Conservation (phyloP, 2,797 vertebrate genomes). For the Geotria australis region DNA sequence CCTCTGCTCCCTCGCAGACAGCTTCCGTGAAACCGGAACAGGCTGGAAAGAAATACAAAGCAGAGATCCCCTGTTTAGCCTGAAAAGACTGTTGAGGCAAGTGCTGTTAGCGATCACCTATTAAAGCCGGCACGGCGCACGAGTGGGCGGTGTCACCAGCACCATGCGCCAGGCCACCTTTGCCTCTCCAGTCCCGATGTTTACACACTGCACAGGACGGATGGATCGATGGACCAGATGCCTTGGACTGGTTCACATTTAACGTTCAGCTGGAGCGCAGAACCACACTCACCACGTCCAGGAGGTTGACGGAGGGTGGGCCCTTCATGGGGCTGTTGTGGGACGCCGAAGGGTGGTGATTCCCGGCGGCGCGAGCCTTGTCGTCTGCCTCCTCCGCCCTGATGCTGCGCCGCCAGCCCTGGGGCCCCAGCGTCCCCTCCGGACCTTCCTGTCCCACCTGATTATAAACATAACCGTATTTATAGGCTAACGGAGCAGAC, state of each 20-base stretch:
- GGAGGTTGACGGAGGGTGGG: conserved; percentile 45
- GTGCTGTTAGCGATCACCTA: too few relatives aligned
- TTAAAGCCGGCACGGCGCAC: too few relatives aligned
- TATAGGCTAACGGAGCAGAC: conserved; percentile 3
- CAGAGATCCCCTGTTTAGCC: too few relatives aligned
- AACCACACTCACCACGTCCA: conserved; percentile 53
- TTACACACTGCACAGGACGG: too few relatives aligned
- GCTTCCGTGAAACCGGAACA: conserved; percentile 70
- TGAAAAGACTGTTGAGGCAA: too few relatives aligned
- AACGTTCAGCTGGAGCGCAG: too few relatives aligned
- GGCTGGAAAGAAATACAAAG: conserved; percentile 16
- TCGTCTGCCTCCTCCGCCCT: conserved; percentile 49
- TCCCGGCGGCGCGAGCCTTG: conserved; percentile 17
- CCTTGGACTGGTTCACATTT: too few relatives aligned
- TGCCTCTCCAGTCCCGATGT: too few relatives aligned
- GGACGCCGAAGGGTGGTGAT: conserved; percentile 8
- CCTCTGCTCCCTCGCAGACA: conserved; percentile 77
- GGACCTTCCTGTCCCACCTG: conserved; percentile 12
- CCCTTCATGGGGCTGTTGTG: conserved; percentile 46
- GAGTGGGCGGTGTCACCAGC: too few relatives aligned
- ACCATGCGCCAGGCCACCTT: too few relatives aligned
- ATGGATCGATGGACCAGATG: too few relatives aligned
- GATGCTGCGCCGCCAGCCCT: conserved; percentile 78
- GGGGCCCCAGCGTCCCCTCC: conserved; percentile 32
- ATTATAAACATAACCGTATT: conserved; percentile 6